Evolutionary conservation across 2,888 invertebrate species (phyloP).

Genomic region (Salpingus planirostris): DNA sequence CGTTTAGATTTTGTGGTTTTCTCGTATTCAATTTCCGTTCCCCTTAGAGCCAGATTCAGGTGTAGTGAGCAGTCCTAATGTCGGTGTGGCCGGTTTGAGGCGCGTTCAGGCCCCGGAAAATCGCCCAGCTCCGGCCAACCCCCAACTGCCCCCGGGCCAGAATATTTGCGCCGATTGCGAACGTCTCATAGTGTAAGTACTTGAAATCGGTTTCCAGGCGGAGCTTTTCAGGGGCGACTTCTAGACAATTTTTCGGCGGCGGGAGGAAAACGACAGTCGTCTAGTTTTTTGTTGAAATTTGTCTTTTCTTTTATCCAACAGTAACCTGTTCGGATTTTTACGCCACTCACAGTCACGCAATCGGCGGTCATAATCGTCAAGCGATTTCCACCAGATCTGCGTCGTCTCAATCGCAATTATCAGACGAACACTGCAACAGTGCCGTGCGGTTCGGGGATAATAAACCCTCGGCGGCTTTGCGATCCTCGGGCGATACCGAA

Average conservation of each 20-base stretch:
- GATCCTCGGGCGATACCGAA: conserved; percentile 26
- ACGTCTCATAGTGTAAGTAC: conserved; percentile 92
- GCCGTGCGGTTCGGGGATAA: too few species aligned
- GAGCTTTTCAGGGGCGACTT: too few species aligned
- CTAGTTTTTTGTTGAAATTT: conserved; percentile 10
- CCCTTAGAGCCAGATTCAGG: conserved; percentile 44
- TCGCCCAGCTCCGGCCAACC: conserved; percentile 53
- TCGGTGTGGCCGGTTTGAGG: conserved; percentile 49
- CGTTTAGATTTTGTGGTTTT: too few species aligned
- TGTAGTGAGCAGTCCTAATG: conserved; percentile 22
- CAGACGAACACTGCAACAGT: conserved; percentile 23
- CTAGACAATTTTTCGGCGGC: conserved; percentile 9
- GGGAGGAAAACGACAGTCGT: conserved; percentile 3
- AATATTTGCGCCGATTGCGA: conserved; percentile 97
- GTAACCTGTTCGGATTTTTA: conserved; percentile 52
- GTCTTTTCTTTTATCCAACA: conserved; percentile 16
- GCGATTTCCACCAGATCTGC: conserved; percentile 40
- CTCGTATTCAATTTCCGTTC: too few species aligned
- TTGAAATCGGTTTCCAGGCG: conserved; percentile 10
- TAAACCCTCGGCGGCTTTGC: too few species aligned
- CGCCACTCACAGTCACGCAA: conserved; percentile 67
- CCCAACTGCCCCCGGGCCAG: conserved; percentile 75
- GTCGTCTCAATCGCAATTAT: conserved; percentile 23
- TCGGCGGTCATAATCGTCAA: conserved; percentile 49
- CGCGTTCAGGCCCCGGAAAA: conserved; percentile 69